phyloP scores from a whole-genome alignment of 2,888 invertebrate genomes.

The Drosophila incognita region DNA sequence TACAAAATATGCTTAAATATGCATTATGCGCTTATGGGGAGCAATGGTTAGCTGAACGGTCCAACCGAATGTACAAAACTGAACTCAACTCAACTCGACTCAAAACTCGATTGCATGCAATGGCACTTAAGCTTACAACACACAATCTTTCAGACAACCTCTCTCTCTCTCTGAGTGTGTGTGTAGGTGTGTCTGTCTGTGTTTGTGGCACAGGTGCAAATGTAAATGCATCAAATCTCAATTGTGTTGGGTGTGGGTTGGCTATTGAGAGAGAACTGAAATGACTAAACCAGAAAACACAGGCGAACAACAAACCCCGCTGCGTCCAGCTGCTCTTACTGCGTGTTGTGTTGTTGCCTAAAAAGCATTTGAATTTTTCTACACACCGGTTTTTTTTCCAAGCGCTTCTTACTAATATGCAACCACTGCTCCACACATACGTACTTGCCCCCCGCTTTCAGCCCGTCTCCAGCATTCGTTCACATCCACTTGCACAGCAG shows the following conservation, averaged over 20 bases:
- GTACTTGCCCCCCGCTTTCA: background rate
- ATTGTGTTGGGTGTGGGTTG: conserved; percentile 53
- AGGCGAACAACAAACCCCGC: conserved; percentile 12
- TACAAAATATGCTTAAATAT: conserved; percentile 80
- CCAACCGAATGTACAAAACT: conserved; percentile 38
- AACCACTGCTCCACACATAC: conserved; percentile 8
- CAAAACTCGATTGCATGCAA: conserved; percentile 76
- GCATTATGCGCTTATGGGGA: conserved; percentile 73
- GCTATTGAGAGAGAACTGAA: conserved; percentile 33
- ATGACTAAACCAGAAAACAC: conserved; percentile 20
- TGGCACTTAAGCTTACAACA: conserved; percentile 79
- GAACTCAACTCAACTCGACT: conserved; percentile 54
- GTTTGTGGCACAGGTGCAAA: conserved; percentile 67
- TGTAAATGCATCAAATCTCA: conserved; percentile 76
- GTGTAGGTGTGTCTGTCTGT: conserved; percentile 8
- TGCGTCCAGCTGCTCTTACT: background rate
- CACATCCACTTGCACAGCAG: conserved; percentile 26
- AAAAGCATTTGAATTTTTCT: conserved; percentile 51
- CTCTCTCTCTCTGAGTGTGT: conserved; percentile 6
- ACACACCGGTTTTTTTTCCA: conserved; percentile 40
- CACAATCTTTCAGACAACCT: conserved; percentile 38
- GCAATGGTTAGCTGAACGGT: conserved; percentile 29
- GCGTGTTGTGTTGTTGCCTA: conserved; percentile 27
- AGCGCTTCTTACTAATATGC: conserved; percentile 65
- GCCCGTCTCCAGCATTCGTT: background rate